Base-by-base conservation (phyloP, 2,888 invertebrate genomes). In the Falcaria lacertinaria region DNA sequence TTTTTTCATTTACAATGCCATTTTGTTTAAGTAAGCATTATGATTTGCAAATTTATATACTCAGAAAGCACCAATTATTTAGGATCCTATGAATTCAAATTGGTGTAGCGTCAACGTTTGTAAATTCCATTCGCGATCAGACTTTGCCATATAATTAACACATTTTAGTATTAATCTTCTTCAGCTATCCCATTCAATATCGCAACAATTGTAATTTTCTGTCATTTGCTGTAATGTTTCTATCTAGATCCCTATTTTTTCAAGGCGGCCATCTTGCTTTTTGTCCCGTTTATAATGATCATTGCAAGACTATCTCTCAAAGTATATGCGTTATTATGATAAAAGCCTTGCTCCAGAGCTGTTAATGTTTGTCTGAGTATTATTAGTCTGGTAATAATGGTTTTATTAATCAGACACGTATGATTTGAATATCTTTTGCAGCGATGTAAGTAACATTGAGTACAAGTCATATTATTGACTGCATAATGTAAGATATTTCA, bases 121-220 rank as follows among this genome's bases (percentile, higher is more conserved):
- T n/a, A n/a, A n/a, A n/a, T n/a, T n/a, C n/a, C n/a, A n/a, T n/a
- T n/a, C n/a, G 57, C 68, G 76, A 74, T 74, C 78, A 72, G 71
- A 75, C 68, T 62, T 64, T 68, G 59, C 84, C 78, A 87, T n/a
- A n/a, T 87, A 87, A 87, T 87, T 85, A 86, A 77, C 74, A 52
- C 55, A 43, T 49, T 19, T 6, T 19, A 65, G 60, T 56, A 61
- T 65, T 56, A 42, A 28, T 3, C 3, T 49, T 67, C 73, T 75
- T 73, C 60, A 56, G 39, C 53, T 49, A 57, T 56, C 45, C 51
- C 64, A 63, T 72, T 74, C 64, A 74, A 74, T 76, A 69, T 54
- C 52, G 28, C 33, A 45, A 62, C 61, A 61, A 69, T 64, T 64
- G 59, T 64, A 56, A 70, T 71, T 70, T 73, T 60, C 68, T 67